Percentiles rank a stretch among this genome's conserved stretches.
phyloP scores from a whole-genome alignment of 2,797 vertebrate species.

The Coregonus ussuriensis region DNA sequence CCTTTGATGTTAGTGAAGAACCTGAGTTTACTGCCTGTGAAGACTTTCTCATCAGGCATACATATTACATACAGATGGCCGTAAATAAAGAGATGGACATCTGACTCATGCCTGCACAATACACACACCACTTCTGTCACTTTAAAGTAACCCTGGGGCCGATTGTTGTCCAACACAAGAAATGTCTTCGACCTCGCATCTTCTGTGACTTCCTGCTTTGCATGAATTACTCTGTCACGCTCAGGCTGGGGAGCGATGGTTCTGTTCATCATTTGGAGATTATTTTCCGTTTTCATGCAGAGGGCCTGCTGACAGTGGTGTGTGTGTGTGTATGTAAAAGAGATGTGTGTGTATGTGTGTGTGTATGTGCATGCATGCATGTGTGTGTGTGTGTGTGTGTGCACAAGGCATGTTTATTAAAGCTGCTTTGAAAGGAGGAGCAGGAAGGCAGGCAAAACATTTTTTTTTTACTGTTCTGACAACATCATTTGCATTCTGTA shows the following conservation, averaged over 20 bases:
- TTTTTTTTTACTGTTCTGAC: constrained; percentile 69
- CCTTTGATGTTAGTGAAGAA: background rate
- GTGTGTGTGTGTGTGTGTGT: constrained; percentile 17
- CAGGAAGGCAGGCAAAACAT: constrained; percentile 53
- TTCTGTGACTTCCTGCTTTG: constrained; percentile 49
- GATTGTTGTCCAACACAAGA: constrained; percentile 5
- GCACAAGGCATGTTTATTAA: constrained; percentile 61
- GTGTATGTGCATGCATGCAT: constrained; percentile 28
- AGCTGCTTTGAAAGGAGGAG: constrained; percentile 57
- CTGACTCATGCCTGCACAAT: constrained; percentile 9
- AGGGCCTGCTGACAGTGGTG: constrained; percentile 43
- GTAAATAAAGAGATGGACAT: background rate
- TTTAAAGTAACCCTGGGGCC: background rate
- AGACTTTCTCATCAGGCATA: background rate
- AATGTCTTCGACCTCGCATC: constrained; percentile 17
- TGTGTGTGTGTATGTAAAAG: background rate
- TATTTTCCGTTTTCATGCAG: constrained; percentile 57
- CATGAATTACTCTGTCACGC: constrained; percentile 65
- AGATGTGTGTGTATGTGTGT: constrained; percentile 16
- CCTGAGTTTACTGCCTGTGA: background rate
- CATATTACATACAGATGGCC: background rate
- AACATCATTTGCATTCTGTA: constrained; percentile 79
- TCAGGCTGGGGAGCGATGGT: constrained; percentile 43
- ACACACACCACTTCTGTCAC: constrained; percentile 2
- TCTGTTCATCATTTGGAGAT: constrained; percentile 56